Conservation (phyloP, 2,113 vertebrate genomes). For the Daubentonia madagascariensis region DNA sequence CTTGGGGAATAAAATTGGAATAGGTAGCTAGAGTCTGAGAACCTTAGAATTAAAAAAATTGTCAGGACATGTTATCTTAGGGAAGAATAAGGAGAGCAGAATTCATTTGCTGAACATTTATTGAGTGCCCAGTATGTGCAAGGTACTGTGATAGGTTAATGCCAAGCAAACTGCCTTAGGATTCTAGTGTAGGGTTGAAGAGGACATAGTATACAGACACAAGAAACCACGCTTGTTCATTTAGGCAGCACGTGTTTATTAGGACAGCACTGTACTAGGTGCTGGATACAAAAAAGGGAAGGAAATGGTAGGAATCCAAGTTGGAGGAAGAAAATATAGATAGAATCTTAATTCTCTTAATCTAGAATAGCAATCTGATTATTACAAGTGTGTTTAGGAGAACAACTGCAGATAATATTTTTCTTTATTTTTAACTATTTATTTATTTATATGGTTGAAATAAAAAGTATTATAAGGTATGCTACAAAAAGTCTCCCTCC, state of each 20-base stretch:
- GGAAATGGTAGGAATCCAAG: background rate
- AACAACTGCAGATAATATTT: background rate
- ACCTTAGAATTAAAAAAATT: background rate
- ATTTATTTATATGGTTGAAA: constrained; percentile 40
- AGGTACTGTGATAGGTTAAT: background rate
- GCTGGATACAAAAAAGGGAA: background rate
- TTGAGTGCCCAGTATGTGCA: background rate
- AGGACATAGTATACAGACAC: background rate
- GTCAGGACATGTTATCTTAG: background rate
- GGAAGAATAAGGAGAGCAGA: background rate
- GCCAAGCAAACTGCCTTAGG: background rate
- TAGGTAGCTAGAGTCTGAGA: background rate
- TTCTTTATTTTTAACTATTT: constrained; percentile 13
- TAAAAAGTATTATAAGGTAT: background rate
- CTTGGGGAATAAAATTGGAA: background rate
- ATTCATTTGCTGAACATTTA: constrained; percentile 29
- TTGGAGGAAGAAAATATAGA: background rate
- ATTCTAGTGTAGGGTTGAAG: background rate
- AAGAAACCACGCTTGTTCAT: background rate
- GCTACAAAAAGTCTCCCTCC: background rate
- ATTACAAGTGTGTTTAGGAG: constrained; percentile 21
- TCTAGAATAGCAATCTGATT: background rate
- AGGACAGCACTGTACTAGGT: background rate
- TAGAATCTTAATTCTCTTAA: constrained; percentile 1
- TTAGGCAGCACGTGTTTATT: constrained; percentile 4